A percentile compares a stretch with the other conserved stretches of the same genome.
Evolutionary conservation across 2,888 invertebrate species (phyloP).

Genomic region (Helleia helle): DNA sequence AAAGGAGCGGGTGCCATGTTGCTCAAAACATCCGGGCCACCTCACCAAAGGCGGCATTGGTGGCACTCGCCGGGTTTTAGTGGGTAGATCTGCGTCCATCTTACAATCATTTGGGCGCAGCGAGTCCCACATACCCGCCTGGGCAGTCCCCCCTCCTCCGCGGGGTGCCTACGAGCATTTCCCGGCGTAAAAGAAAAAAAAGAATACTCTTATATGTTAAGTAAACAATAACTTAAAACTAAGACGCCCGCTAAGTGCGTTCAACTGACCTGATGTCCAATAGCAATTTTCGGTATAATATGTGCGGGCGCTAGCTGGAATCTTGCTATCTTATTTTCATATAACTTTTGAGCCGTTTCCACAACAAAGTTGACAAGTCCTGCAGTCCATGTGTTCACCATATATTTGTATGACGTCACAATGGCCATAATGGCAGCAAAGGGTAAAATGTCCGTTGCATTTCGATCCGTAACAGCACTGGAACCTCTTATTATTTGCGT

Average conservation of each 20-base stretch:
- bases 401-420: constrained; percentile 75
- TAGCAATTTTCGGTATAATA: constrained; percentile 74
- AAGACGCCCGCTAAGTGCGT: neutral
- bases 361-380: constrained; percentile 75
- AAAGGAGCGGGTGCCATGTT: no score
- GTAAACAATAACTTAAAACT: no score
- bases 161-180: no score
- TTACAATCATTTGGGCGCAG: no score
- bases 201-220: no score
- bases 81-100: no score
- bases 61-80: no score
- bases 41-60: no score
- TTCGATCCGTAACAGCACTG: constrained; percentile 40
- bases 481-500: constrained; percentile 73
- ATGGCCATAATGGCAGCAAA: constrained; percentile 75
- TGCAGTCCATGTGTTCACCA: constrained; percentile 73
- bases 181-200: no score
- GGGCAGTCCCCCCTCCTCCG: no score
- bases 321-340: constrained; percentile 48
- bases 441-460: constrained; percentile 54
- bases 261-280: constrained; percentile 64
- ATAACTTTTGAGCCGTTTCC: constrained; percentile 53
- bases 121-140: no score
- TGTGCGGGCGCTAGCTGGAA: constrained; percentile 69
- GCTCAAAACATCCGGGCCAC: no score